phyloP scores from a whole-genome alignment of 1,140 invertebrate genomes.

The Lethrus apterus region DNA sequence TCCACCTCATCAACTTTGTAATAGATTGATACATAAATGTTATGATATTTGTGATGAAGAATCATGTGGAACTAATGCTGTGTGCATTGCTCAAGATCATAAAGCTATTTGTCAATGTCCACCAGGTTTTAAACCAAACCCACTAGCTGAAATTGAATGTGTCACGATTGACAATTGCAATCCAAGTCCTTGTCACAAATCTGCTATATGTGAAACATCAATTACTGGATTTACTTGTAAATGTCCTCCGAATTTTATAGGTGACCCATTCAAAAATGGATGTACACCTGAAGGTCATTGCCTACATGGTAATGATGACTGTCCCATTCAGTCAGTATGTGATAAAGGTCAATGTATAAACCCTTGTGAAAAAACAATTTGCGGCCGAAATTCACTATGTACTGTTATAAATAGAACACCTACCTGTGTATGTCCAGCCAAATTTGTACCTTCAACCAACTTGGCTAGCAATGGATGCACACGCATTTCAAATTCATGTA shows the following conservation, averaged over 20 bases:
- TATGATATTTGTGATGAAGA: conserved; percentile 72
- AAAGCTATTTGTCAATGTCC: conserved; percentile 76
- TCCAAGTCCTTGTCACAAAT: conserved; percentile 71
- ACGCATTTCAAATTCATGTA: conserved; percentile 56
- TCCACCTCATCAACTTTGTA: conserved; percentile 66
- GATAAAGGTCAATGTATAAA: conserved; percentile 63
- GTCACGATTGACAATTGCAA: conserved; percentile 58
- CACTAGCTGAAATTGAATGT: conserved; percentile 73
- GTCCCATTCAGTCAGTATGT: conserved; percentile 67
- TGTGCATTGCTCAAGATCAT: conserved; percentile 81
- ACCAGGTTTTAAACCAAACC: conserved; percentile 69
- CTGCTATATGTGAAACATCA: conserved; percentile 67
- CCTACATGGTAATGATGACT: conserved; percentile 63
- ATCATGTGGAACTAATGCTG: conserved; percentile 77
- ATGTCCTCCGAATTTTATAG: conserved; percentile 67
- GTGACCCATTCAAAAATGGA: conserved; percentile 64
- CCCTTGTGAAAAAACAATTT: conserved; percentile 64
- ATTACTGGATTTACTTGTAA: conserved; percentile 60
- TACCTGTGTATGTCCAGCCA: conserved; percentile 64
- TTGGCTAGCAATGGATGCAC: conserved; percentile 64
- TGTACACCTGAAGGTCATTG: conserved; percentile 68
- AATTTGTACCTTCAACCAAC: conserved; percentile 56
- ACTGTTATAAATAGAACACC: conserved; percentile 65
- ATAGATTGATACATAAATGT: conserved; percentile 74
- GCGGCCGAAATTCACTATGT: conserved; percentile 71